phyloP scores from a whole-genome alignment of 1,140 invertebrate species.

The Prorops nasuta region DNA sequence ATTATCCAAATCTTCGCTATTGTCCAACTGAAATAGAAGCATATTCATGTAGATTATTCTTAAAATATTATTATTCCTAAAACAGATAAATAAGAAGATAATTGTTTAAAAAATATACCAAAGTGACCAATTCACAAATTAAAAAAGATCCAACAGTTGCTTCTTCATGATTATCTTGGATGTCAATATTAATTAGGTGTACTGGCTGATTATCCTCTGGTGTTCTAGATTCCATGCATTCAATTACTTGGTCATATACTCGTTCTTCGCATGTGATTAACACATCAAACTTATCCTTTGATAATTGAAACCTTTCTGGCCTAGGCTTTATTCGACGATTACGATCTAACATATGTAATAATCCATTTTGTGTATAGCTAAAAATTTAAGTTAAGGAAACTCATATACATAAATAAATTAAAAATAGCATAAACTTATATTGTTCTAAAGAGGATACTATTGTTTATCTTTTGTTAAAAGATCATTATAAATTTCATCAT shows the following conservation, averaged over 20 bases:
- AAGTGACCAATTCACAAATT: constrained; percentile 90
- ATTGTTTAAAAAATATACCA: constrained; percentile 60
- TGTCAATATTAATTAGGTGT: constrained; percentile 98
- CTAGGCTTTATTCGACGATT: constrained; percentile 93
- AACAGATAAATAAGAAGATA: background rate
- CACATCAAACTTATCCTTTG: constrained; percentile 91
- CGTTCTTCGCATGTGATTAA: constrained; percentile 97
- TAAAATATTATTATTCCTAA: background rate
- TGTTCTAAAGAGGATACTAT: constrained; percentile 66
- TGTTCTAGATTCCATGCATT: constrained; percentile 71
- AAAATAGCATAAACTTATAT: constrained; percentile 9
- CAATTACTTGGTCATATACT: constrained; percentile 94
- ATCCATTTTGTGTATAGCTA: constrained; percentile 97
- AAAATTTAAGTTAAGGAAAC: constrained; percentile 21
- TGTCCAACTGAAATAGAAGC: constrained; percentile 69
- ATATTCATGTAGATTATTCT: constrained; percentile 4
- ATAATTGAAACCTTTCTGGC: constrained; percentile 93
- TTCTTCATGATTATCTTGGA: constrained; percentile 99
- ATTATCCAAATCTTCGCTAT: constrained; percentile 94
- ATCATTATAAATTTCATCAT: constrained; percentile 98
- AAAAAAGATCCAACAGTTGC: constrained; percentile 99
- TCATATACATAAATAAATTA: background rate
- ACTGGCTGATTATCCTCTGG: constrained; percentile 80
- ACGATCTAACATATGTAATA: constrained; percentile 97
- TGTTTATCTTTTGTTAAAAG: constrained; percentile 83